phyloP scores from a whole-genome alignment of 2,888 invertebrate genomes.

The Brachypalpus laphriformis region DNA sequence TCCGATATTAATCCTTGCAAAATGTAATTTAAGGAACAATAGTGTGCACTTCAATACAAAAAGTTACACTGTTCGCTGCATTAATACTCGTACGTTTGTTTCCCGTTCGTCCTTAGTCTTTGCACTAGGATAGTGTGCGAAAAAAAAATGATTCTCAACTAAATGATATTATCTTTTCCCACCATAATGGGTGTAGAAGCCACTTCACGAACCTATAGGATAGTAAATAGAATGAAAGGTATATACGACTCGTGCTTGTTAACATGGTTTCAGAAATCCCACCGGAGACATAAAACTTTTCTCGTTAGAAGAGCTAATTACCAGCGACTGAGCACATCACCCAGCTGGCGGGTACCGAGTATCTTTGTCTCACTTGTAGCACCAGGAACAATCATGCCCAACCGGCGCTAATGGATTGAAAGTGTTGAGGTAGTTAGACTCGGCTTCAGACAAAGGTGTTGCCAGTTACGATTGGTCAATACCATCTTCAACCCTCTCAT shows the following conservation, averaged over 20 bases:
- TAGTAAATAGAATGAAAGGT: slow-evolving; percentile 4
- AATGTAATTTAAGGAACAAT: slow-evolving; percentile 74
- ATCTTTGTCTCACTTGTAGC: slow-evolving; percentile 12
- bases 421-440: slow-evolving; percentile 10
- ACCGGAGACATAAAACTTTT: slow-evolving; percentile 71
- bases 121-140: background rate
- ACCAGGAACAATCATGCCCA: slow-evolving; percentile 39
- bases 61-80: slow-evolving; percentile 26
- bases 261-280: slow-evolving; percentile 62
- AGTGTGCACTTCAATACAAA: slow-evolving; percentile 54
- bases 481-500: slow-evolving; percentile 5
- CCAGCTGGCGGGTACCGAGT: slow-evolving; percentile 36
- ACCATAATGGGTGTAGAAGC: slow-evolving; percentile 9
- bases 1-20: slow-evolving; percentile 68
- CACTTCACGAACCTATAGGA: slow-evolving; percentile 51
- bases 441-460: slow-evolving; percentile 5
- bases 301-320: slow-evolving; percentile 73
- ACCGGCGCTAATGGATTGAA: slow-evolving; percentile 54
- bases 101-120: background rate
- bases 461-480: slow-evolving; percentile 12
- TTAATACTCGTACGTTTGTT: slow-evolving; percentile 23
- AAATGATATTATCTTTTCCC: slow-evolving; percentile 48
- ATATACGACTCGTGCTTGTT: slow-evolving; percentile 30
- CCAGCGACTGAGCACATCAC: slow-evolving; percentile 67
- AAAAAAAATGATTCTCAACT: slow-evolving; percentile 12